A percentile compares a stretch with the other conserved stretches of the same genome.
Conservation (phyloP, 2,888 invertebrate genomes). For the Thalpophila matura region DNA sequence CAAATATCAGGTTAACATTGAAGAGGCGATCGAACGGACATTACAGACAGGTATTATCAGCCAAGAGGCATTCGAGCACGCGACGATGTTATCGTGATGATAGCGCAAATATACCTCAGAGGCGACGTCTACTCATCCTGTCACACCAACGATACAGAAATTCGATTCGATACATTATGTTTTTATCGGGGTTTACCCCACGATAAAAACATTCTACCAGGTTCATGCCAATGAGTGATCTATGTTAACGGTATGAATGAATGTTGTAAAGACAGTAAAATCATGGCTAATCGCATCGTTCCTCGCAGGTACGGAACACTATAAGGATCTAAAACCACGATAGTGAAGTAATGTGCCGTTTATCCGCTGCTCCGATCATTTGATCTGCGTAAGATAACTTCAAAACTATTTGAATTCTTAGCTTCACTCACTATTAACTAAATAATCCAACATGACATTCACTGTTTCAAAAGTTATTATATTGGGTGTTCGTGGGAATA, state of each 20-base stretch:
- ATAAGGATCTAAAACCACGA: constrained; percentile 19
- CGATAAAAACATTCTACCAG: constrained; percentile 37
- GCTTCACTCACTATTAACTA: constrained; percentile 38
- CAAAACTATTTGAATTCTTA: constrained; percentile 45
- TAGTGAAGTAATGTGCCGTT: constrained; percentile 22
- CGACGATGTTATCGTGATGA: constrained; percentile 80
- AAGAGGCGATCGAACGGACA: constrained; percentile 58
- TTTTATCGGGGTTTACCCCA: constrained; percentile 46
- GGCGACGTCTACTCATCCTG: constrained; percentile 62
- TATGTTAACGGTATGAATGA: constrained; percentile 22
- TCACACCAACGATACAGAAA: constrained; percentile 48
- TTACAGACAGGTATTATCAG: constrained; percentile 76
- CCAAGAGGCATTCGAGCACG: constrained; percentile 69
- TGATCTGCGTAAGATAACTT: constrained; percentile 44
- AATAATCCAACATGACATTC: constrained; percentile 53
- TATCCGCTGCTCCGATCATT: constrained; percentile 26
- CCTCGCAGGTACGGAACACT: constrained; percentile 7
- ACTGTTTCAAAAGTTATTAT: constrained; percentile 51
- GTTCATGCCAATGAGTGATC: constrained; percentile 20
- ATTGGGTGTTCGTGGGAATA: constrained; percentile 67
- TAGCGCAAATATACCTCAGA: constrained; percentile 72
- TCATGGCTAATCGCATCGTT: constrained; percentile 7
- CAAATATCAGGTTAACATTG: constrained; percentile 46
- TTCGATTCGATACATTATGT: constrained; percentile 55
- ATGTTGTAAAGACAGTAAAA: constrained; percentile 35